phyloP scores from a whole-genome alignment of 2,113 vertebrate genomes.

The Emberiza fucata region DNA sequence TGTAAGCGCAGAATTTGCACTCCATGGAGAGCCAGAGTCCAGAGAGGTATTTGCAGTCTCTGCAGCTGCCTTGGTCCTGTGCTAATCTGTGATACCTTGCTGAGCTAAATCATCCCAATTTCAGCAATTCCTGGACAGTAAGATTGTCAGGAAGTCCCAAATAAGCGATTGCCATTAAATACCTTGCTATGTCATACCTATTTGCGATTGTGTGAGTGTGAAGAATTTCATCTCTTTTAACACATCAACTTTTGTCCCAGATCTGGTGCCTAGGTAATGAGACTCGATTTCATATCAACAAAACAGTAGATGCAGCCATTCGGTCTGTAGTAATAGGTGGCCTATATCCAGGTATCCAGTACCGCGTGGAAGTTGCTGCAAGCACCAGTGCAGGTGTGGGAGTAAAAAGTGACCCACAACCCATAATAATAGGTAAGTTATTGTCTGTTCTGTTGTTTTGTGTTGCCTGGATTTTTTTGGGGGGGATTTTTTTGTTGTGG shows the following conservation, averaged over 20 bases:
- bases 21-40: neutral
- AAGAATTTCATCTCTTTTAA: neutral
- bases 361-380: constrained; percentile 93
- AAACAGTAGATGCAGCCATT: constrained; percentile 95
- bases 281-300: constrained; percentile 97
- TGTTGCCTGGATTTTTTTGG: neutral
- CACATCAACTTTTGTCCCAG: constrained; percentile 66
- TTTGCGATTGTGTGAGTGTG: neutral
- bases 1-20: neutral
- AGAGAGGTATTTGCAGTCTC: neutral
- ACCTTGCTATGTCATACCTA: neutral
- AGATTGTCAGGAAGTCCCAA: neutral
- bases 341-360: constrained; percentile 91
- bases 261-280: constrained; percentile 99
- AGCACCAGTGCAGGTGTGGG: constrained; percentile 94
- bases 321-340: constrained; percentile 96
- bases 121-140: neutral
- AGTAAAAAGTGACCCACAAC: constrained; percentile 92
- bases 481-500: neutral
- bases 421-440: constrained; percentile 90
- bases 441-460: neutral
- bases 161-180: neutral
- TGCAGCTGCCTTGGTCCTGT: neutral
- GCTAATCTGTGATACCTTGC: neutral
- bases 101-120: neutral